phyloP scores from a whole-genome alignment of 35 echinoderm and acorn worm genomes.

The Chiridota heheva region DNA sequence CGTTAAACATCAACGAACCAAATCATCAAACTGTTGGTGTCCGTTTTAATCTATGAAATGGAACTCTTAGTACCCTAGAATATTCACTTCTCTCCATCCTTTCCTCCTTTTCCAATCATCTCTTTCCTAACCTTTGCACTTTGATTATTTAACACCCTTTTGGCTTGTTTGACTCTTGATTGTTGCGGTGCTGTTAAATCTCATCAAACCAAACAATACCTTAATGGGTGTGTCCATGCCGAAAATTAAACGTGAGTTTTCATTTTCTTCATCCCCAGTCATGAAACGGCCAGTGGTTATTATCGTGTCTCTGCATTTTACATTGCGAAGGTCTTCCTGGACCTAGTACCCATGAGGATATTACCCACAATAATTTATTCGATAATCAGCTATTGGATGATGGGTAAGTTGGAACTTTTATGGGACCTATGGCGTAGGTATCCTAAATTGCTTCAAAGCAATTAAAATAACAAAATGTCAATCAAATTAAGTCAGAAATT shows the following conservation, averaged over 20 bases:
- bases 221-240: too few species aligned
- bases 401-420: constrained; percentile 45
- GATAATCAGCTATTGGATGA: constrained; percentile 80
- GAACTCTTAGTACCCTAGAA: too few species aligned
- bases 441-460: background rate
- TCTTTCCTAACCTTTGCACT: too few species aligned
- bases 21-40: too few species aligned
- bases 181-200: too few species aligned
- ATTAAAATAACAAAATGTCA: background rate
- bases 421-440: background rate
- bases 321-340: constrained; percentile 71
- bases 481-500: background rate
- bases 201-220: background rate
- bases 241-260: background rate
- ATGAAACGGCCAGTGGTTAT: constrained; percentile 80
- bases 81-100: too few species aligned
- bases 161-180: too few species aligned
- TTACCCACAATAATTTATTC: constrained; percentile 62
- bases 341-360: constrained; percentile 60
- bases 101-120: too few species aligned
- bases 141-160: too few species aligned
- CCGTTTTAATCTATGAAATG: too few species aligned
- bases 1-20: too few species aligned
- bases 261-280: constrained; percentile 41
- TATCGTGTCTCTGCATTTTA: constrained; percentile 78